A percentile compares a stretch with the other conserved stretches of the same genome.
Evolutionary conservation across 2,888 invertebrate species (phyloP).

Genomic region (Ischnus inquisitorius): DNA sequence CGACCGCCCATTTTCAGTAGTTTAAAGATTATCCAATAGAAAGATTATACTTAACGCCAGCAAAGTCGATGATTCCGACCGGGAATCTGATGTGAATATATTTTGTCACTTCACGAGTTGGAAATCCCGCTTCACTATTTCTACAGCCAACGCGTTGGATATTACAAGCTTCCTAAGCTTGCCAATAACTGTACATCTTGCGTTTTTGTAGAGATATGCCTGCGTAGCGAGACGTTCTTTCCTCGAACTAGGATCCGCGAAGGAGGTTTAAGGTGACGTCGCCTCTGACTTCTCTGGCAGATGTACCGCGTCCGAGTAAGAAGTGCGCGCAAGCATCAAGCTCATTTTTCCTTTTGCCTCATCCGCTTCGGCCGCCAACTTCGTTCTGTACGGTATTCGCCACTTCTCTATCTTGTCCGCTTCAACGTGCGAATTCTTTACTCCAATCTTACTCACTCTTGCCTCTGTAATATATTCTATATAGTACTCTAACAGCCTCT

Average conservation of each 20-base stretch:
- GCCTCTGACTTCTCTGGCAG: slow-evolving; percentile 57
- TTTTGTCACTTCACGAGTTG: too few species aligned
- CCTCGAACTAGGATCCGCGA: slow-evolving; percentile 16
- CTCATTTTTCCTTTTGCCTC: background rate
- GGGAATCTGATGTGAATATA: background rate
- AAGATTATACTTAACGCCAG: too few species aligned
- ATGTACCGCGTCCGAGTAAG: slow-evolving; percentile 55
- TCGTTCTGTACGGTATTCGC: slow-evolving; percentile 32
- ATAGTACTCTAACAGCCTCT: slow-evolving; percentile 35
- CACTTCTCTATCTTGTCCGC: slow-evolving; percentile 19
- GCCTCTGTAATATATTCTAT: slow-evolving; percentile 22
- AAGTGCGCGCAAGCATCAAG: slow-evolving; percentile 53
- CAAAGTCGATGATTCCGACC: background rate
- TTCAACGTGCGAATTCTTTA: slow-evolving; percentile 21
- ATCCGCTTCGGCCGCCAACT: background rate
- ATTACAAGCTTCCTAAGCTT: background rate
- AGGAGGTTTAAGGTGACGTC: slow-evolving; percentile 57
- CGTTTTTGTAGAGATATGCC: background rate
- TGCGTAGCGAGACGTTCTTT: slow-evolving; percentile 10
- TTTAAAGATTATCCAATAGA: background rate
- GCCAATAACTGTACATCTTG: slow-evolving; percentile 13
- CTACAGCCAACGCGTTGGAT: background rate
- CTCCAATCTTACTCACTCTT: slow-evolving; percentile 21
- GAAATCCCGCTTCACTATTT: background rate
- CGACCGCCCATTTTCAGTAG: background rate